These are phyloP conservation scores for Pagrus major DNA, from an alignment of 2,113 vertebrate species.

Conservation along the genomic window DNA sequence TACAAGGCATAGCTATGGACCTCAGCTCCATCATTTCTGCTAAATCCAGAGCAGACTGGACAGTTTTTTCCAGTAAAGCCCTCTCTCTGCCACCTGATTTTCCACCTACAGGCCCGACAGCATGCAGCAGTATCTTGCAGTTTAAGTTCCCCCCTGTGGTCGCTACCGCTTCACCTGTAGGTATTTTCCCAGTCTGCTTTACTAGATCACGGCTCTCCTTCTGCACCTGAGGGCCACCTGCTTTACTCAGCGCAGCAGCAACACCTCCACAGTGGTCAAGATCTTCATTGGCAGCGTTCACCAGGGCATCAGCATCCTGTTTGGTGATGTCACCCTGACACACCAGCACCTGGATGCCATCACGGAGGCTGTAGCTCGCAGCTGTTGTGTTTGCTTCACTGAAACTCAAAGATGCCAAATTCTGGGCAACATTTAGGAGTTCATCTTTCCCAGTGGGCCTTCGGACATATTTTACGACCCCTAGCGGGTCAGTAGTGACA, in stretches of 20 bases:
- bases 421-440: slow-evolving; percentile 36
- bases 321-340: slow-evolving; percentile 75
- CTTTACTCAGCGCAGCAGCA: slow-evolving; percentile 69
- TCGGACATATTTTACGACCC: too few relatives aligned
- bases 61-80: slow-evolving; percentile 39
- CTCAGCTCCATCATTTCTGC: slow-evolving; percentile 36
- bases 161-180: slow-evolving; percentile 37
- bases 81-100: slow-evolving; percentile 39
- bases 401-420: background rate
- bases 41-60: slow-evolving; percentile 49
- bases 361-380: slow-evolving; percentile 46
- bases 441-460: too few relatives aligned
- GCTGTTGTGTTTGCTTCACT: background rate
- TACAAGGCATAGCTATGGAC: slow-evolving; percentile 77
- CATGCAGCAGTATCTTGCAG: slow-evolving; percentile 76
- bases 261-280: slow-evolving; percentile 68
- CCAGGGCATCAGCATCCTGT: slow-evolving; percentile 68
- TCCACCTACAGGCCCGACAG: slow-evolving; percentile 69
- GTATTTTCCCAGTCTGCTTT: slow-evolving; percentile 33
- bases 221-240: slow-evolving; percentile 71
- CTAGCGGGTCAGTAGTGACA: too few relatives aligned
- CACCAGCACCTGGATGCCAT: slow-evolving; percentile 49
- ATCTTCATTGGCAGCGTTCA: slow-evolving; percentile 77
- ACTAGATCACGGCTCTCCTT: slow-evolving; percentile 55
- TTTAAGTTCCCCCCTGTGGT: slow-evolving; percentile 68